Evolutionary conservation across 1,140 invertebrate species (phyloP), one percentile per base, ranked within the genome.

Genomic region (Habropoda laboriosa): DNA sequence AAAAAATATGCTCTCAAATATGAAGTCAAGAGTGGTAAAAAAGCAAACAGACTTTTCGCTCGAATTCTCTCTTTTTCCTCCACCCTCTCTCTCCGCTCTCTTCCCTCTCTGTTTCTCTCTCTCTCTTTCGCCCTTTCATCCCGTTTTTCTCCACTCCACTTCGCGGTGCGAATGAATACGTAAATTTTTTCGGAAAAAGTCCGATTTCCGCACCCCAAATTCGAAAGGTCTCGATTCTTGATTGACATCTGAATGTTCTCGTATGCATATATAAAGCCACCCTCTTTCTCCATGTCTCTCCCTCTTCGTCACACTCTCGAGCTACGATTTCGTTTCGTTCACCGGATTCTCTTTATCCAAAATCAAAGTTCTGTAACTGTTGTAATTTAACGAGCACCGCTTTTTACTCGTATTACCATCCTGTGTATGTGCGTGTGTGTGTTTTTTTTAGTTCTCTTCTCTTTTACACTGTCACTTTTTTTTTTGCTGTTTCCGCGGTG

Each of bases 231-330:
- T 76, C 64, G 78, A 66, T 42, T 42, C 51, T 66, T 89, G 88
- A 89, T 88, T 89, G 88, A 89, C 88, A 81, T 55, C 67, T 89
- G 83, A 89, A 89, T 88, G 87, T 82, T 87, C 87, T 88, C 86
- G 83, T 82, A 86, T 86, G 83, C 87, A 86, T 85, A 87, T 80
- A 79, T 74, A 85, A 76, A 79, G 75, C 60, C 78, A 81, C 74
- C 76, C 75, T 80, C 64, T 45, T 38, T 51, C 70, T 49, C 64
- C 7, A 7, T 16, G 35, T 70, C 18, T 60, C 45, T 8, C 58
- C 42, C 70, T 73, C 53, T 55, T n/a, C 49, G 7, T 47, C 61
- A 13, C 45, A 27, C 21, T 38, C 47, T 30, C 64, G 51, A 32
- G 8, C 18, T 21, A 18, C 18, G 32, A 7, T 73, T 57, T 55